These are phyloP conservation scores for Acanthis flammea DNA, from an alignment of 2,797 vertebrate genomes.

Conservation along the genomic window DNA sequence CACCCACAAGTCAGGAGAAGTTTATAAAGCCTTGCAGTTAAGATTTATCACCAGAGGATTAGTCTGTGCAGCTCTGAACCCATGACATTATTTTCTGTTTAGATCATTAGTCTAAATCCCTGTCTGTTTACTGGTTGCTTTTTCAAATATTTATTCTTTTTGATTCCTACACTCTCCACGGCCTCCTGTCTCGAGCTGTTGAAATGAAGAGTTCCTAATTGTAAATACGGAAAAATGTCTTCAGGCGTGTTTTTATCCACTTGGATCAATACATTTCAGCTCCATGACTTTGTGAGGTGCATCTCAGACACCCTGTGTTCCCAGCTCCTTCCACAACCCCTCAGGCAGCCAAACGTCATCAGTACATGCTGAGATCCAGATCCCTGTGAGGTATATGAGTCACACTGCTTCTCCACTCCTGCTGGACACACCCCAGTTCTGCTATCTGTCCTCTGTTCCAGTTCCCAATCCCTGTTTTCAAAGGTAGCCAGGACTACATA, in stretches of 20 bases:
- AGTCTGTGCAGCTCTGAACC: not conserved
- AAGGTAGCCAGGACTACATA: not conserved
- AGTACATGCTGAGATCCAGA: not conserved
- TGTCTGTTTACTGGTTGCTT: not conserved
- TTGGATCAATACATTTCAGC: not conserved
- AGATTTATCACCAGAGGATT: conserved; percentile 30
- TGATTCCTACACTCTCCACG: not conserved
- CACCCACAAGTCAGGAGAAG: not conserved
- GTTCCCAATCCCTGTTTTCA: not conserved
- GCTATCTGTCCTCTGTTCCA: not conserved
- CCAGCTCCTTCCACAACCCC: not conserved
- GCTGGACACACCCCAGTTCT: not conserved
- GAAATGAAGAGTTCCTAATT: not conserved
- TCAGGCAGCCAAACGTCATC: not conserved
- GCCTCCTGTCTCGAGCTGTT: not conserved
- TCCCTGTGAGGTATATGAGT: not conserved
- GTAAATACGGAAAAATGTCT: not conserved
- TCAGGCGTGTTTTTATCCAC: not conserved
- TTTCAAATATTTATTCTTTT: conserved; percentile 40
- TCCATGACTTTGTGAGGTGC: not conserved
- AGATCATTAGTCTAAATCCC: conserved; percentile 11
- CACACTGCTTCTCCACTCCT: not conserved
- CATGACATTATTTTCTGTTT: not conserved
- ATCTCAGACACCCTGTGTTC: not conserved
- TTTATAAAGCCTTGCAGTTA: conserved; percentile 8